phyloP scores from a whole-genome alignment of 2,888 invertebrate genomes.

The Terebella lapidaria region DNA sequence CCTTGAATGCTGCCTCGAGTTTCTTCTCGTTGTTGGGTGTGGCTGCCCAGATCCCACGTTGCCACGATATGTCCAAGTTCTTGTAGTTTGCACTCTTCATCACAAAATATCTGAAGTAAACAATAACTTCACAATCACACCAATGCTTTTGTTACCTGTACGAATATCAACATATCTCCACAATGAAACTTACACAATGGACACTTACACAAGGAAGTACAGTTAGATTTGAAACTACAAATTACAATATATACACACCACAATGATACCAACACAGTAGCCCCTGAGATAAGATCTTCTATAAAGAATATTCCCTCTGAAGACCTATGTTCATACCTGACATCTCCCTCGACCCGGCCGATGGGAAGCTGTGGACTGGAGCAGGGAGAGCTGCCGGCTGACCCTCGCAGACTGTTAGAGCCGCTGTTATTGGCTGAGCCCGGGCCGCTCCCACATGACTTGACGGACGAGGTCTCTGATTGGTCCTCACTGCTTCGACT shows the following conservation, averaged over 20 bases:
- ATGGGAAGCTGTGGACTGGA: conserved; percentile 29
- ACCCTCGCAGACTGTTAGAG: conserved; percentile 28
- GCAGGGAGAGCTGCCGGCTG: conserved; percentile 35
- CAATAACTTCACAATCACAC: neutral
- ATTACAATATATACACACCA: too few species aligned
- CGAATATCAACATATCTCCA: neutral
- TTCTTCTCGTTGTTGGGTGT: conserved; percentile 63
- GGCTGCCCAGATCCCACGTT: conserved; percentile 61
- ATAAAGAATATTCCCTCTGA: too few species aligned
- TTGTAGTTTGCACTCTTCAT: conserved; percentile 62
- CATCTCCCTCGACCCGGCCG: too few species aligned
- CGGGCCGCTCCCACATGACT: conserved; percentile 10
- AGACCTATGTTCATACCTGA: too few species aligned
- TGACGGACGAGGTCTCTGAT: conserved; percentile 17
- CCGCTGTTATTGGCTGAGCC: conserved; percentile 22
- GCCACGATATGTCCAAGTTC: conserved; percentile 60
- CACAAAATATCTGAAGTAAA: conserved; percentile 59
- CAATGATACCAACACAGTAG: too few species aligned
- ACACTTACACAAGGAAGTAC: too few species aligned
- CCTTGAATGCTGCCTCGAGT: conserved; percentile 61
- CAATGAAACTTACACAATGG: too few species aligned
- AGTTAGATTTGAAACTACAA: too few species aligned
- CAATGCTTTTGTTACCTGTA: neutral
- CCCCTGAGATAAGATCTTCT: too few species aligned
- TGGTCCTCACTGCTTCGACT: conserved; percentile 12